A percentile compares a stretch with the other conserved stretches of the same genome.
phyloP scores from a whole-genome alignment of 2,113 vertebrate species.

The Dicaeum eximium region DNA sequence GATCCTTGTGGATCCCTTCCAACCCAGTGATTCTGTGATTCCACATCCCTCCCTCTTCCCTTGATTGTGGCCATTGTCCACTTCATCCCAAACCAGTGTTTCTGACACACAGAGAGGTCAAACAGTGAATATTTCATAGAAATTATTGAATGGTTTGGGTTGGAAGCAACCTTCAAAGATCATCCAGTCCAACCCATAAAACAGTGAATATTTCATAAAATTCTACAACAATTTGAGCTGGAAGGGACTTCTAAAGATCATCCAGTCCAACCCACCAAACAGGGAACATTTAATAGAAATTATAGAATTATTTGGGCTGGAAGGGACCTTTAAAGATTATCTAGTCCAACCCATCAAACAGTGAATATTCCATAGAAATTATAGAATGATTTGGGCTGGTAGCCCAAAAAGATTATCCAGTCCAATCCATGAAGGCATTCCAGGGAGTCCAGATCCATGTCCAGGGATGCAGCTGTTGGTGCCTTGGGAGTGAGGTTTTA shows the following conservation, averaged over 20 bases:
- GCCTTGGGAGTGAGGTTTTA: not conserved
- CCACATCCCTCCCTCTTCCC: not conserved
- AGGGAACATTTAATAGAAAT: not conserved
- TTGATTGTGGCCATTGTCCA: not conserved
- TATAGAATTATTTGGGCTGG: rapidly evolving
- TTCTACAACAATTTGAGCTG: rapidly evolving
- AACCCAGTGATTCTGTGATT: not conserved
- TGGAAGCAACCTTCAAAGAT: not conserved
- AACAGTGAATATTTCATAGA: not conserved
- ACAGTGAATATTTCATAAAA: not conserved
- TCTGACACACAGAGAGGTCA: not conserved
- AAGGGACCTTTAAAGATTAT: not conserved
- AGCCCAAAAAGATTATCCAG: not conserved
- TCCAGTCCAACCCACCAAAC: not conserved
- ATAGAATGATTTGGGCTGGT: not conserved
- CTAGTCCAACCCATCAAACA: not conserved
- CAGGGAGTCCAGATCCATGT: not conserved
- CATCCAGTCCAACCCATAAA: not conserved
- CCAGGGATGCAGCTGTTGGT: not conserved
- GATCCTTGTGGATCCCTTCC: not conserved
- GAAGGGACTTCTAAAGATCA: not conserved
- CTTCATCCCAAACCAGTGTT: not conserved
- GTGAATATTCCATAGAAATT: not conserved
- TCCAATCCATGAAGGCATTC: not conserved
- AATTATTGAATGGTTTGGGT: not conserved